Base-by-base conservation (phyloP, 2,113 vertebrate genomes). In the Gasterosteus nipponicus region DNA sequence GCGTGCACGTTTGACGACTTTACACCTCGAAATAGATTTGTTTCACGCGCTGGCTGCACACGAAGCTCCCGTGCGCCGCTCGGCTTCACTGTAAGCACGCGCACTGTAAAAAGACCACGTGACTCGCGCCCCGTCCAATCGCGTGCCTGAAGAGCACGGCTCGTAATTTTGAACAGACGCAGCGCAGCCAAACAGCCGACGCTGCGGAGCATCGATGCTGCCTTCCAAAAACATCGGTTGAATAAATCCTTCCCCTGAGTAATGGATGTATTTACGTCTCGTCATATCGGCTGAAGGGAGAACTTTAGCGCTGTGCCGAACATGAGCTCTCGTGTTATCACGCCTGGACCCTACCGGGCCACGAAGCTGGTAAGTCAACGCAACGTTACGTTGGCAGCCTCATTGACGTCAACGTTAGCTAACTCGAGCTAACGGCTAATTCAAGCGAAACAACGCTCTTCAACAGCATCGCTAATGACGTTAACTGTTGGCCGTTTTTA, bases 141-240 rank as follows among this genome's bases (percentile, higher is more conserved):
- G 7, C 7, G 19, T 7, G 63, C 11, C 69, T 75, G 84, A 42
- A 73, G 5, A 22, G 6, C 31, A 19, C 77, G 81, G 78, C 90
- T 92, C 85, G 80, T 87, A 91, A 90, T 93, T 94, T 94, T 93
- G 88, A 94, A 94, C 91, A 70, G 84, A 83, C 63, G 38, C 63
- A 33, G 62, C 33, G 7, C 56, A 69, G 66, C 49, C 42, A 57
- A 41, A 11, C 64, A 10, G 41, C 64, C 7, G 41, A 60, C n/a
- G 31, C 42, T 3, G 71, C 56, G 11, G 46, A 9, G 14, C 5
- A 18, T 26, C 7, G 2, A 14, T 31, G 46, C 56, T 76, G 9
- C 39, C 10, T 10, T 18, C 14, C 5, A 12, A 2, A 16, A 63
- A 26, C 22, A 67, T 7, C n/a, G 4, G 22, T 10, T 6, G 3